Percentiles rank a stretch among this genome's conserved stretches.
Evolutionary conservation across 2,888 invertebrate genomes (phyloP).

Genomic region (Lacanobia wlatinum): DNA sequence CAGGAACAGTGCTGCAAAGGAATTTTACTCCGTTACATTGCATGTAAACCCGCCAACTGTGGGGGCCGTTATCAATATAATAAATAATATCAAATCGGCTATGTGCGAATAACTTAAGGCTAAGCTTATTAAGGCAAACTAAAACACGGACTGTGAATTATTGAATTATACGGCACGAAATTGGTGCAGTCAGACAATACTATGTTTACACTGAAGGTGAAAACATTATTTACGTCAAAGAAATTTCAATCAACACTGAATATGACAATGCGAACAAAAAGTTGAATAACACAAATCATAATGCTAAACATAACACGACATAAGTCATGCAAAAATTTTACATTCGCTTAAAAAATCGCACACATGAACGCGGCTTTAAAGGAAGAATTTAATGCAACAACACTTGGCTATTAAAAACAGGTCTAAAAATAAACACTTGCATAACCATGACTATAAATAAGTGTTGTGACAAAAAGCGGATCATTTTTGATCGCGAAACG

Average conservation of each 20-base stretch:
- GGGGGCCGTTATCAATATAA: constrained; percentile 72
- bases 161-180: constrained; percentile 33
- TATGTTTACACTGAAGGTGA: constrained; percentile 33
- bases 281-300: constrained; percentile 4
- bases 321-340: constrained; percentile 17
- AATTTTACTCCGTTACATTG: constrained; percentile 82
- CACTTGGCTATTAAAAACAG: constrained; percentile 38
- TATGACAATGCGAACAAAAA: constrained; percentile 21
- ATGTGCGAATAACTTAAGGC: constrained; percentile 68
- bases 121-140: constrained; percentile 46
- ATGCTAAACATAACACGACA: constrained; percentile 16
- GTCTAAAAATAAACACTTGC: constrained; percentile 55
- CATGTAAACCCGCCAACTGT: constrained; percentile 74
- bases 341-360: constrained; percentile 30
- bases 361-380: constrained; percentile 35
- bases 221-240: constrained; percentile 15
- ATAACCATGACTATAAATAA: constrained; percentile 50
- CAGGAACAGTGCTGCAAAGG: constrained; percentile 79
- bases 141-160: constrained; percentile 49
- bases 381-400: constrained; percentile 39
- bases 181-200: constrained; percentile 35
- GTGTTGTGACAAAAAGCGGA: constrained; percentile 47
- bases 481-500: constrained; percentile 40
- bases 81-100: constrained; percentile 73
- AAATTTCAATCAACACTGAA: constrained; percentile 16